Conservation (phyloP, 2,888 invertebrate species). For the Myathropa florea region DNA sequence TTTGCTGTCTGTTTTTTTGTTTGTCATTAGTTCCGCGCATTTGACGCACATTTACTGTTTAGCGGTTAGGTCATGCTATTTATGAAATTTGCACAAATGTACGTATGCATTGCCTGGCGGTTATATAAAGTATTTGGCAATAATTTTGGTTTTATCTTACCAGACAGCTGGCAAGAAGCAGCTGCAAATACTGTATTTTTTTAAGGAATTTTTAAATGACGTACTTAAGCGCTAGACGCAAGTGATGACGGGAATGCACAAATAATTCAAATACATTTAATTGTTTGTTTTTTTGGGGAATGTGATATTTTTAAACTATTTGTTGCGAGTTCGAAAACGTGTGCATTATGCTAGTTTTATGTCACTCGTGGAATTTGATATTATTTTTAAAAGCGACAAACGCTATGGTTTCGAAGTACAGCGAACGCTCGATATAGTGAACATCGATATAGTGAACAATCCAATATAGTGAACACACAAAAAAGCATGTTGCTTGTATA, state of each 20-base stretch:
- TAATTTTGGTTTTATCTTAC: not conserved
- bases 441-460: too few relatives aligned
- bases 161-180: not conserved
- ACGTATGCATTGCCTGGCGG: not conserved
- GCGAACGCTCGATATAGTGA: too few relatives aligned
- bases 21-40: slow-evolving; percentile 33
- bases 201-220: not conserved
- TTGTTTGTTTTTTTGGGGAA: not conserved
- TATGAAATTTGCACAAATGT: slow-evolving; percentile 20
- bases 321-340: too few relatives aligned
- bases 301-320: not conserved
- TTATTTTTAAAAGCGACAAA: too few relatives aligned
- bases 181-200: not conserved
- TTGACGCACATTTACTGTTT: slow-evolving; percentile 31
- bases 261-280: not conserved
- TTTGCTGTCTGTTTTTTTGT: not conserved
- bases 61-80: slow-evolving; percentile 53
- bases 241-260: not conserved
- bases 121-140: not conserved
- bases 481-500: too few relatives aligned
- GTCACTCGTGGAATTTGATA: too few relatives aligned
- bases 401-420: too few relatives aligned
- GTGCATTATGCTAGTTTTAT: too few relatives aligned
- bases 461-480: too few relatives aligned
- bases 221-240: not conserved